Base-by-base conservation (phyloP, 1,140 invertebrate species). In the Onthophagus taurus region DNA sequence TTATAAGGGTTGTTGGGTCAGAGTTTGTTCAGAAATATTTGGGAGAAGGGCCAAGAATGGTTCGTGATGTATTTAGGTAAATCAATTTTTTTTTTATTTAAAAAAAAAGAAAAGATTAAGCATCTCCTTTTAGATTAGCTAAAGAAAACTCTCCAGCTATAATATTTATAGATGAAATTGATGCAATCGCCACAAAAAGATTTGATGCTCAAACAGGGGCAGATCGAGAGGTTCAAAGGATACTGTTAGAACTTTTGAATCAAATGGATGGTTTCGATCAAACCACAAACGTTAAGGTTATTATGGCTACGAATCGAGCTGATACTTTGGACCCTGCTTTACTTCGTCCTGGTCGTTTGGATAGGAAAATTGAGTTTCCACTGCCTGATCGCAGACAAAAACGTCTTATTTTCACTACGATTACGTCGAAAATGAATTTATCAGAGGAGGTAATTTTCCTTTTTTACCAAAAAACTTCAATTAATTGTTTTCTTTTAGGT, bases 181-280 rank as follows among this genome's bases (percentile, higher is more conserved):
- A 99, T 70, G 95, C 95, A 14, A 99, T 98, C 60, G 95, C 94
- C 17, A 98, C 94, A 0, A 97, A 97, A 66, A 77, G 95, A 67
- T 98, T 98, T 71, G 94, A 98, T 75, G 94, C 94, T 11, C 94
- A 99, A 70, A 99, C 95, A 55, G 95, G 95, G 57, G 96, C 96
- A 44, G 97, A 99, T 76, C 77, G 97, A 54, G 96, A 99, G 70
- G 97, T 99, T 0, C 97, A 99, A 66, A 80, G 97, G 69, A 99
- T 99, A 68, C 67, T 99, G 2, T 70, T 99, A 3, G 97, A 99
- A 62, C 71, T 99, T 8, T 71, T 99, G 0, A 99, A 99, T 73
- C 97, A 99, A 71, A 99, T 99, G 96, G 97, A 99, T 72, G 97
- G 97, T 38, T 99, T 99, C 70, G 96, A 99, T 75, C 95, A 99